Percentiles rank a stretch among this genome's conserved stretches.
Conservation (phyloP, 2,113 vertebrate genomes). For the Dinomys branickii region DNA sequence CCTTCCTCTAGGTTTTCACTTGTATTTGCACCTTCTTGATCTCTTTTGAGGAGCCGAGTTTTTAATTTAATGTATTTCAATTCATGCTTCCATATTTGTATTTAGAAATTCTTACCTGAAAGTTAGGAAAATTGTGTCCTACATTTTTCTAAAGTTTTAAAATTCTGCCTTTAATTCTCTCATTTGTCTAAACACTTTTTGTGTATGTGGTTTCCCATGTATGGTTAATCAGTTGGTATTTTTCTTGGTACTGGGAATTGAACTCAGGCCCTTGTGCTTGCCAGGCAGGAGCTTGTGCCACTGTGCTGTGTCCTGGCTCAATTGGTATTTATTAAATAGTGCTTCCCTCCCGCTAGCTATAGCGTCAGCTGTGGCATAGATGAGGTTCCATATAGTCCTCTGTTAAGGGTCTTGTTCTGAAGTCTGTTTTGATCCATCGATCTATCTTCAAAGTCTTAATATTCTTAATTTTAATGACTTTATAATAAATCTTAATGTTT, state of each 20-base stretch:
- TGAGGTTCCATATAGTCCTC: neutral
- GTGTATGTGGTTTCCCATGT: neutral
- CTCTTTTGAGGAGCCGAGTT: neutral
- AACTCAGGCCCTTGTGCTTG: too few species aligned
- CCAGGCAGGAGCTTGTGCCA: too few species aligned
- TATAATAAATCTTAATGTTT: neutral
- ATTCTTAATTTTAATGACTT: conserved; percentile 1
- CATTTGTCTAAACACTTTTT: neutral
- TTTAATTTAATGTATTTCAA: conserved; percentile 15
- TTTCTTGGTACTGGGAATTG: too few species aligned
- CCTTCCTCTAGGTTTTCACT: conserved; percentile 22
- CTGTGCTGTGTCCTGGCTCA: too few species aligned
- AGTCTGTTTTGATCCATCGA: neutral
- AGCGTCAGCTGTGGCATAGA: neutral
- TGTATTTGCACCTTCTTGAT: neutral
- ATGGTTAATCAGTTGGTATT: neutral
- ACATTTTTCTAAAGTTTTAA: neutral
- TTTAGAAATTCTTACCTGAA: conserved; percentile 41
- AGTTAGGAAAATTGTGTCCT: neutral
- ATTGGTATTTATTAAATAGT: neutral
- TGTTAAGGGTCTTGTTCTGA: neutral
- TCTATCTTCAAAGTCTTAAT: neutral
- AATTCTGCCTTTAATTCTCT: neutral
- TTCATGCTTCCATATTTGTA: conserved; percentile 22
- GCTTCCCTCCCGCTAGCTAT: neutral